Percentiles rank a stretch among this genome's conserved stretches.
Conservation (phyloP, 2,797 vertebrate species). For the Aldrovandia affinis region DNA sequence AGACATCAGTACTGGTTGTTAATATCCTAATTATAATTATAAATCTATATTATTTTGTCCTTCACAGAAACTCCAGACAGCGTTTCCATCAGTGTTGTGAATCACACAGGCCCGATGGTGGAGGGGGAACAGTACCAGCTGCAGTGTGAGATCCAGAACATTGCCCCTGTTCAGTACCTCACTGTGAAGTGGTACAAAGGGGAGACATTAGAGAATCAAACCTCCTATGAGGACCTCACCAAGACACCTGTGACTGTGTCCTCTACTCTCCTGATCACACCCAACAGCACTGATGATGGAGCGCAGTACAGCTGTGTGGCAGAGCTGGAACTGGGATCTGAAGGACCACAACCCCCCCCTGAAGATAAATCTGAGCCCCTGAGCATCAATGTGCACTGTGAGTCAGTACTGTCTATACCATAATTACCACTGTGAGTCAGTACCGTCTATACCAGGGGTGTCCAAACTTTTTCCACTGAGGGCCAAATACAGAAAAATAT, state of each 20-base stretch:
- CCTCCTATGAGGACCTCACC: neutral
- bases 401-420: no score
- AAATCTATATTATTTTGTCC: slow-evolving; percentile 21
- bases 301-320: slow-evolving; percentile 23
- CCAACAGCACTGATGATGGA: slow-evolving; percentile 43
- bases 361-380: neutral
- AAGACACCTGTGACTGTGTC: neutral
- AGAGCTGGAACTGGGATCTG: slow-evolving; percentile 21
- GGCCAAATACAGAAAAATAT: no score
- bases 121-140: slow-evolving; percentile 29
- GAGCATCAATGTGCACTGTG: neutral
- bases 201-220: neutral
- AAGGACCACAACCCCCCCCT: slow-evolving; percentile 14
- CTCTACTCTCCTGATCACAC: rapidly evolving
- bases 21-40: neutral
- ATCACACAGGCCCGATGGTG: neutral
- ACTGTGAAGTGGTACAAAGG: slow-evolving; percentile 57
- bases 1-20: slow-evolving; percentile 47
- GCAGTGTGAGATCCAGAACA: slow-evolving; percentile 53
- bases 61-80: slow-evolving; percentile 60
- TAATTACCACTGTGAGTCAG: no score
- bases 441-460: no score
- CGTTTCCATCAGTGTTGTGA: slow-evolving; percentile 47
- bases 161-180: slow-evolving; percentile 56
- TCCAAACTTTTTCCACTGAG: no score